Conservation (phyloP, 2,797 vertebrate species). For the Chrosomus eos region DNA sequence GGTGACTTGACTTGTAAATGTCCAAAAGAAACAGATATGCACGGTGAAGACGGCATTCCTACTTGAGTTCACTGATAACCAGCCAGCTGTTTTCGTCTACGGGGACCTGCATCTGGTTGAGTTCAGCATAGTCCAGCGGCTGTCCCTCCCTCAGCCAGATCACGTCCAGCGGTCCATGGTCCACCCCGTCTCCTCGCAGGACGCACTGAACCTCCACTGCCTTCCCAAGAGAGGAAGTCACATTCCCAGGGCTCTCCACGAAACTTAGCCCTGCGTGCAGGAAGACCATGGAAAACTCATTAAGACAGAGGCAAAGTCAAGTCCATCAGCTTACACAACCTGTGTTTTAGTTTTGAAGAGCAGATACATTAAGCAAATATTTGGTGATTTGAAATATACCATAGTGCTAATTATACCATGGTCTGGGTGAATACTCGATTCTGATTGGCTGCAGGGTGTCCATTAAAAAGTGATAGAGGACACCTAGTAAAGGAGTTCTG, state of each 20-base stretch:
- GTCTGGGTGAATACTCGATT: too few relatives aligned
- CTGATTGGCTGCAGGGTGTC: too few relatives aligned
- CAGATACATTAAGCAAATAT: too few relatives aligned
- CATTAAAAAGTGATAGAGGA: too few relatives aligned
- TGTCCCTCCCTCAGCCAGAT: constrained; percentile 78
- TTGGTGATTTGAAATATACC: not conserved
- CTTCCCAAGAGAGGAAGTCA: constrained; percentile 85
- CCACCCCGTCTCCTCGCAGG: constrained; percentile 66
- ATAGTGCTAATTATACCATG: not conserved
- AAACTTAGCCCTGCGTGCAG: constrained; percentile 75
- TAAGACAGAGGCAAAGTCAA: not conserved
- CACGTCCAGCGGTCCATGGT: constrained; percentile 79
- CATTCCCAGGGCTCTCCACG: constrained; percentile 72
- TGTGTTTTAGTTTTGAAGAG: not conserved
- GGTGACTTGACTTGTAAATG: too few relatives aligned
- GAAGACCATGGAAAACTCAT: not conserved
- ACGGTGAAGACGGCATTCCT: not conserved
- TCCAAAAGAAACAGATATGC: not conserved
- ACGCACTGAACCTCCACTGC: constrained; percentile 77
- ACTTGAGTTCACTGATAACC: constrained; percentile 82
- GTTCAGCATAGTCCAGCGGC: constrained; percentile 77
- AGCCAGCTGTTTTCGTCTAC: constrained; percentile 79
- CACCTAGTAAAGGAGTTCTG: too few relatives aligned
- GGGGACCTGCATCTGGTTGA: constrained; percentile 82
- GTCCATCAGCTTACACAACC: not conserved